Base-by-base conservation (phyloP, 64 coral and sea anemone species). In the Astreopora myriophthalma region DNA sequence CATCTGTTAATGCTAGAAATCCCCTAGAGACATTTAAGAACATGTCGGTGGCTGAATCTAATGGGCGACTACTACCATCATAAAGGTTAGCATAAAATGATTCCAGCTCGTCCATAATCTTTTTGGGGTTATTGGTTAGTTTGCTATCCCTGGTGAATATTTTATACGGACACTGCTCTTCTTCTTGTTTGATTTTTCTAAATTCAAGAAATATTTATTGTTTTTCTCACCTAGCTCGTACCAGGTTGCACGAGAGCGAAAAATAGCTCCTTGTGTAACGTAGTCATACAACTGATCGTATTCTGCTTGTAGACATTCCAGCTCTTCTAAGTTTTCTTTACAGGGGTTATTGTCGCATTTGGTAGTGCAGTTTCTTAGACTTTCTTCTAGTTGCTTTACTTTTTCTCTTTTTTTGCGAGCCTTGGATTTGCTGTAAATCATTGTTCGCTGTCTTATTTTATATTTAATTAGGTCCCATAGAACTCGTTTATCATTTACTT, bases 391-490 rank as follows among this genome's bases (percentile, higher is more conserved):
- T 14, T 39, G 11, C 7, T 81, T 10, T 3, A 58, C 10, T 6
- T 22, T 48, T n/a, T 64, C 61, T 85, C 61, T 85, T 26, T 28
- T 61, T 29, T 85, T 52, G 25, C 58, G 32, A 5, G 69, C 69
- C 48, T 85, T 76, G 0, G n/a, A 7, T 65, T 86, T 92, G 30
- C 90, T 51, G 14, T 26, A 92, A 9, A 2, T 26, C 5, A 92
- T 92, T 86, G 90, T 76, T 63, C 22, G 68, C 19, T 62, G 77
- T 65, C 87, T 76, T 35, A 91, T 91, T 69, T 83, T 91, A 48
- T 82, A 91, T 63, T 92, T 92, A 24, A 92, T 38, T 51, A 81
- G 61, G 25, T 91, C 79, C 79, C 89, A 75, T 24, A 71, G 29
- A 8, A 85, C 11, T 37, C 79, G 51, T 34, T 73, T 73, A 84